Conservation (phyloP, 2,888 invertebrate species). For the Encarsia formosa region DNA sequence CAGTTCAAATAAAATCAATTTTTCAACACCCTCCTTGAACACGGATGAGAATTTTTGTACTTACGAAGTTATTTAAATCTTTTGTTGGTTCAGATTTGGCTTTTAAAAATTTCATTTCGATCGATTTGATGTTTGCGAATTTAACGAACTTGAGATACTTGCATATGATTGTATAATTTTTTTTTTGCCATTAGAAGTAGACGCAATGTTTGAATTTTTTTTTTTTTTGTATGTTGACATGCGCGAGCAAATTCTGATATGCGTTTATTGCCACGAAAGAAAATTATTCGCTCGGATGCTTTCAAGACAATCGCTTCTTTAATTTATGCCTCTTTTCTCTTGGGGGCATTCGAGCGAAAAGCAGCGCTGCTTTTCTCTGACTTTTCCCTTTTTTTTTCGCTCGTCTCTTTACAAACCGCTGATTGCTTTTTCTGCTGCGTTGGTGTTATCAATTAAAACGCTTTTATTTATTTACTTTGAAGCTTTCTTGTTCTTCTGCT, state of each 20-base stretch:
- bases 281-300: slow-evolving; percentile 24
- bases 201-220: no score
- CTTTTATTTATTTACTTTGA: slow-evolving; percentile 7
- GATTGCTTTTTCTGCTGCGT: slow-evolving; percentile 17
- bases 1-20: no score
- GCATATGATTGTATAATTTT: no score
- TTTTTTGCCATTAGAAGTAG: no score
- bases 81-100: no score
- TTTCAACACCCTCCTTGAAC: no score
- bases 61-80: no score
- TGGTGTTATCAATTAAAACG: slow-evolving; percentile 8
- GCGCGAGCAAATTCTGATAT: slow-evolving; percentile 6
- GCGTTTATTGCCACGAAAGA: slow-evolving; percentile 10
- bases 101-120: no score
- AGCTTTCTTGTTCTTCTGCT: no score
- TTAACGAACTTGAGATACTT: no score
- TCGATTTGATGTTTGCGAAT: no score
- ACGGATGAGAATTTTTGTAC: no score
- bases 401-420: slow-evolving; percentile 5
- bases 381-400: neutral
- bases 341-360: slow-evolving; percentile 19
- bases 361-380: slow-evolving; percentile 10
- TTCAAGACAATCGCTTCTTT: slow-evolving; percentile 19
- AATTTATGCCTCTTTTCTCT: slow-evolving; percentile 14
- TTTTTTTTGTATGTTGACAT: neutral